Evolutionary conservation across 2,797 vertebrate species (phyloP).

Genomic region (Scolopax rusticola): DNA sequence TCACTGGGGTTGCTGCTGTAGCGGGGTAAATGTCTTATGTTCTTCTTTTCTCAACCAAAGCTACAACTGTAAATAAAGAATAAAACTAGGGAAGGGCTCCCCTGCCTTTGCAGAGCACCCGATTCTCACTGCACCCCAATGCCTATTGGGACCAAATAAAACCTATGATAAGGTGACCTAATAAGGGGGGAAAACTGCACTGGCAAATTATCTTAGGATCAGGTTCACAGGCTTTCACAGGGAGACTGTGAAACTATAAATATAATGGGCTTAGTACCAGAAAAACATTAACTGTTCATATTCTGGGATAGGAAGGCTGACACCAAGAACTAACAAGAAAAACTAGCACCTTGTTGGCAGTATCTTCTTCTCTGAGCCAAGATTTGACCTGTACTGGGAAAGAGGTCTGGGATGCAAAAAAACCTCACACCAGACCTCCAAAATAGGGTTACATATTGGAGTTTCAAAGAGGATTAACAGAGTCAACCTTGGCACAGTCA

Average conservation of each 20-base stretch:
- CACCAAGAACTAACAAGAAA: background rate
- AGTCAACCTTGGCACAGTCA: background rate
- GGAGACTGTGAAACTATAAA: background rate
- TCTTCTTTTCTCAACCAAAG: background rate
- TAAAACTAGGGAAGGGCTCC: background rate
- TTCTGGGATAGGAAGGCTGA: background rate
- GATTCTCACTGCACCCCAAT: accelerated
- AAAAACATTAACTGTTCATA: background rate
- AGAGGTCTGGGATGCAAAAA: background rate
- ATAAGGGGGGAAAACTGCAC: background rate
- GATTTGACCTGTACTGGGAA: background rate
- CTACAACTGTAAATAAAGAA: background rate
- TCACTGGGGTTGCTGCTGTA: background rate
- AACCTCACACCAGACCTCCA: background rate
- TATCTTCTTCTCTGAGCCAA: background rate
- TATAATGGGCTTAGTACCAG: background rate
- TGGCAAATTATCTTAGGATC: background rate
- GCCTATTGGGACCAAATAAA: background rate
- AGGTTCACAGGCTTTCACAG: background rate
- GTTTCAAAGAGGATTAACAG: background rate
- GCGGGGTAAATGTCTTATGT: background rate
- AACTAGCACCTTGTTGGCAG: background rate
- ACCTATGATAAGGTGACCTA: background rate
- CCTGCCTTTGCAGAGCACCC: background rate
- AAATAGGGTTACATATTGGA: background rate